Evolutionary conservation across 1,140 invertebrate genomes (phyloP).

Genomic region (Macrobrachium rosenbergii): DNA sequence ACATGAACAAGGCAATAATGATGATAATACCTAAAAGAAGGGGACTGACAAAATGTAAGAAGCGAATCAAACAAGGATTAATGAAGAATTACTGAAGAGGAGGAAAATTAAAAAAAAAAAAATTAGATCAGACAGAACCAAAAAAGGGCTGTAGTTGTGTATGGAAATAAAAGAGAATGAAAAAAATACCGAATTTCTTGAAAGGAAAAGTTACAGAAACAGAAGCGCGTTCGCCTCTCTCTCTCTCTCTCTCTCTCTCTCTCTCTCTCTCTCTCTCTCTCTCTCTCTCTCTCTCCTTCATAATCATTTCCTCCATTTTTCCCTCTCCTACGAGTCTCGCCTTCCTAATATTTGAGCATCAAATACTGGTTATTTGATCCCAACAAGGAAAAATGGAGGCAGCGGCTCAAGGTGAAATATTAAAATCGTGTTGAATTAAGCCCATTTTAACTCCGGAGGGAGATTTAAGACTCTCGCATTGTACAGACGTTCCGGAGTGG

Average conservation of each 20-base stretch:
- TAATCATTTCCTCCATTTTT: neutral
- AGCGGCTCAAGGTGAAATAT: too few species aligned
- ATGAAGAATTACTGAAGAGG: neutral
- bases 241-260: conserved; percentile 34
- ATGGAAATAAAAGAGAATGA: neutral
- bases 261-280: conserved; percentile 25
- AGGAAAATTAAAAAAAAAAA: neutral
- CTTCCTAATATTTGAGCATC: too few species aligned
- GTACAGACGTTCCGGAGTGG: too few species aligned
- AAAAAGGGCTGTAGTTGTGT: neutral
- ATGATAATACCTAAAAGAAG: neutral
- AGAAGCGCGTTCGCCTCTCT: neutral
- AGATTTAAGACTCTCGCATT: too few species aligned
- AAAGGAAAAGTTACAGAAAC: neutral
- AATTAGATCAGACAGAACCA: neutral
- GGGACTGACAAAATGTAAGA: neutral
- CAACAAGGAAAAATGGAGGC: too few species aligned
- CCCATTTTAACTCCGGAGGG: too few species aligned
- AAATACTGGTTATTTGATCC: too few species aligned
- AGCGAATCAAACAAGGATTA: neutral
- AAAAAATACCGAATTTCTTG: neutral
- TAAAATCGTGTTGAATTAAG: too few species aligned
- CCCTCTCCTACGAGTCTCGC: too few species aligned
- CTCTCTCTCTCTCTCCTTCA: conserved; percentile 26
- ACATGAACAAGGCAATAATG: neutral